Conservation (phyloP, 1,140 invertebrate species). For the Trichoplusia ni region DNA sequence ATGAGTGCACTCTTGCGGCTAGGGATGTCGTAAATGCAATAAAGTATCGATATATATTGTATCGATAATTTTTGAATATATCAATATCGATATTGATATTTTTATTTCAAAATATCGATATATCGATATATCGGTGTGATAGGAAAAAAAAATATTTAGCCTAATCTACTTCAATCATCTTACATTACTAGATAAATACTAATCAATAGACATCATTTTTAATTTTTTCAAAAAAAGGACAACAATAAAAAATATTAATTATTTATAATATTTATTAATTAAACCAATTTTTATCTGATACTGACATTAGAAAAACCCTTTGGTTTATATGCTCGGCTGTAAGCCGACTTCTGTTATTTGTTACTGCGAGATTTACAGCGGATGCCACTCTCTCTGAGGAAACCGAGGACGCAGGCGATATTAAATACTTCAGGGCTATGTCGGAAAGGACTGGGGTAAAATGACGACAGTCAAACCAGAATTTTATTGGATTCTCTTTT, state of each 20-base stretch:
- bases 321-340: constrained; percentile 49
- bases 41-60: too few relatives aligned
- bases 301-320: constrained; percentile 49
- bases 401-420: constrained; percentile 43
- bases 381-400: constrained; percentile 49
- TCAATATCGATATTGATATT: too few relatives aligned
- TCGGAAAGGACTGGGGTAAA: constrained; percentile 43
- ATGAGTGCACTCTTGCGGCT: not conserved
- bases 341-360: constrained; percentile 45
- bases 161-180: too few relatives aligned
- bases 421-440: constrained; percentile 48
- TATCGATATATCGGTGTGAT: too few relatives aligned
- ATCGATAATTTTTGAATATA: too few relatives aligned
- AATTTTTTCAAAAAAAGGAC: too few relatives aligned
- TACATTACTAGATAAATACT: too few relatives aligned
- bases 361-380: constrained; percentile 48
- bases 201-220: too few relatives aligned
- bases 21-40: too few relatives aligned
- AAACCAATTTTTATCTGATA: constrained; percentile 51
- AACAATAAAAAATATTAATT: too few relatives aligned
- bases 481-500: constrained; percentile 37
- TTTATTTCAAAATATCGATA: too few relatives aligned
- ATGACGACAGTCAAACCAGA: constrained; percentile 38
- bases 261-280: constrained; percentile 42
- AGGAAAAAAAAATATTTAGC: too few relatives aligned